A percentile compares a stretch with the other conserved stretches of the same genome.
These are phyloP conservation scores for Falco punctatus DNA, from an alignment of 2,113 vertebrate genomes.

Conservation along the genomic window DNA sequence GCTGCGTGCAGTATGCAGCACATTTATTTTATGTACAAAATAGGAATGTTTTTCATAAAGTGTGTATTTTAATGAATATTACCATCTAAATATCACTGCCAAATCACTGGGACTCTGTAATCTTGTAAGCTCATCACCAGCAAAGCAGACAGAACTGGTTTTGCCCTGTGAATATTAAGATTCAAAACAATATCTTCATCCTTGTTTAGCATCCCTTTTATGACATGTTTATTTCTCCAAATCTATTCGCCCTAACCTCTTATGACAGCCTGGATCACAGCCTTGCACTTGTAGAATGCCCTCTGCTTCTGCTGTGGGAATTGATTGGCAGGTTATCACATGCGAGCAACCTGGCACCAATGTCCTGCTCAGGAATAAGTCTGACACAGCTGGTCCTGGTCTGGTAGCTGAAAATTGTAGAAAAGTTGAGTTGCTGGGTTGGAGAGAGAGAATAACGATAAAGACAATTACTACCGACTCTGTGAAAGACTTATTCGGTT, in stretches of 20 bases:
- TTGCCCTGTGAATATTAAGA: not conserved
- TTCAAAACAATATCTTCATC: not conserved
- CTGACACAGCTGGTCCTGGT: not conserved
- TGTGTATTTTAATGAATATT: not conserved
- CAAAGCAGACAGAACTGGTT: not conserved
- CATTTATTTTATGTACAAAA: not conserved
- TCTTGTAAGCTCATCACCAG: not conserved
- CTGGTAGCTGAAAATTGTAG: not conserved
- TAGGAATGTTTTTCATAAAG: not conserved
- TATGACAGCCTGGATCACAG: not conserved
- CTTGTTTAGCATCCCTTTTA: not conserved
- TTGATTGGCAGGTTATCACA: not conserved
- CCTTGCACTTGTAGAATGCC: not conserved
- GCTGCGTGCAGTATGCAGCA: not conserved
- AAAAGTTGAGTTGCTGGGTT: not conserved
- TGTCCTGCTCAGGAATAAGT: not conserved
- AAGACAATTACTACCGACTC: not conserved
- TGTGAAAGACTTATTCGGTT: not conserved
- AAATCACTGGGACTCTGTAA: not conserved
- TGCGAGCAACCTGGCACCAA: not conserved
- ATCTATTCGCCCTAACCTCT: slow-evolving; percentile 19
- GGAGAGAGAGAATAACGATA: not conserved
- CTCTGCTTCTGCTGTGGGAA: not conserved
- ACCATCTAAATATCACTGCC: not conserved
- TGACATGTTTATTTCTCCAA: not conserved